These are phyloP conservation scores for Philopedon plagiatum DNA, from an alignment of 2,888 invertebrate species.

Conservation along the genomic window DNA sequence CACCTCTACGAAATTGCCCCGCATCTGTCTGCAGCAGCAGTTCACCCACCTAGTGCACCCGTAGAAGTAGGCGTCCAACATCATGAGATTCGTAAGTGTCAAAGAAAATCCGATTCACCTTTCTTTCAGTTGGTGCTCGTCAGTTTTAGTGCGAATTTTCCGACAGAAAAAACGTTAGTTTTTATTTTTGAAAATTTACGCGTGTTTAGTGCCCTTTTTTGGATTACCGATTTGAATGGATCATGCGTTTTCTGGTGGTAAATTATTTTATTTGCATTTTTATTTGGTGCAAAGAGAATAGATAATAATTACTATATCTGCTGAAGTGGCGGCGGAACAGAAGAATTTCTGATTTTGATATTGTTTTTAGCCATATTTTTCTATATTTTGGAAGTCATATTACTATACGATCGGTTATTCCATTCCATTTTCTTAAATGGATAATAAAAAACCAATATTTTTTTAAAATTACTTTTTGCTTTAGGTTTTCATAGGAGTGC, in stretches of 20 bases:
- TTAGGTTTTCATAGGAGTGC: too few relatives aligned
- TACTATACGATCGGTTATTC: too few relatives aligned
- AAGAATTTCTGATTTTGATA: neutral
- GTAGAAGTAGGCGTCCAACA: conserved; percentile 47
- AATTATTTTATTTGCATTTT: neutral
- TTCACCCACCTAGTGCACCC: conserved; percentile 52
- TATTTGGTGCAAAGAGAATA: neutral
- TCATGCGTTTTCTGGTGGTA: conserved; percentile 46
- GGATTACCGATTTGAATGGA: conserved; percentile 38
- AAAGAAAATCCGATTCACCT: conserved; percentile 42
- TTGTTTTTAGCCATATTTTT: too few relatives aligned
- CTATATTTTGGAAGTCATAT: too few relatives aligned
- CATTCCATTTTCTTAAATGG: too few relatives aligned
- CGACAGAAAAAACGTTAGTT: conserved; percentile 11
- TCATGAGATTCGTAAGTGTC: conserved; percentile 51
- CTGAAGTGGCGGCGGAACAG: neutral
- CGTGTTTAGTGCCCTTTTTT: conserved; percentile 40
- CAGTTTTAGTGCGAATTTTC: conserved; percentile 36
- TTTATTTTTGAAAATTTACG: conserved; percentile 13
- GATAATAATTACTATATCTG: neutral
- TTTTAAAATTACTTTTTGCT: too few relatives aligned
- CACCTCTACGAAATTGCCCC: conserved; percentile 49
- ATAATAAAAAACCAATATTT: too few relatives aligned
- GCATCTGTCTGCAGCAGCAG: conserved; percentile 51
- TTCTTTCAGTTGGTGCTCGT: conserved; percentile 36